Evolutionary conservation across 2,113 vertebrate species (phyloP).

Genomic region (Rhinoptilus africanus): DNA sequence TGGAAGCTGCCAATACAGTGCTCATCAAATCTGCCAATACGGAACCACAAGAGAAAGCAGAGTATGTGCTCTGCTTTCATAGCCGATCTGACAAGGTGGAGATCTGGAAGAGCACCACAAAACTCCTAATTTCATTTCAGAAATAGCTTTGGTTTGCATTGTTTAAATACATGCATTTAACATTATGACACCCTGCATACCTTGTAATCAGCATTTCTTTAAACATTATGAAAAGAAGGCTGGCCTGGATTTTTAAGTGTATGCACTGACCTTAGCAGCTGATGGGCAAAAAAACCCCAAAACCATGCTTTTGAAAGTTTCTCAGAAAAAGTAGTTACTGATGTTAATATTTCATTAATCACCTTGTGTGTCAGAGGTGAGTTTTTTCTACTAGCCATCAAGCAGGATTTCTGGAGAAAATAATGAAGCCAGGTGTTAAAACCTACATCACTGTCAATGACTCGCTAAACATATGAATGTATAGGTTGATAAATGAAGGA

Average conservation of each 20-base stretch:
- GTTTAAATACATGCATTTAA: slow-evolving; percentile 37
- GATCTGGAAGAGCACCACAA: not conserved
- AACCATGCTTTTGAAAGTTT: not conserved
- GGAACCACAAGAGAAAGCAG: not conserved
- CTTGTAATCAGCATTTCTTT: slow-evolving; percentile 4
- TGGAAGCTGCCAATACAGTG: not conserved
- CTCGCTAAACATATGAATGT: slow-evolving; percentile 33
- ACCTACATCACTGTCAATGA: slow-evolving; percentile 17
- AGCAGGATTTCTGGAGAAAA: slow-evolving; percentile 34
- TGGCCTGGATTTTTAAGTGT: slow-evolving; percentile 12
- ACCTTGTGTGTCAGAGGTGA: not conserved
- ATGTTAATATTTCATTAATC: slow-evolving; percentile 61
- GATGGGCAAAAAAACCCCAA: slow-evolving; percentile 30
- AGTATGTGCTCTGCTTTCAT: not conserved
- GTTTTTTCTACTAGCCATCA: not conserved
- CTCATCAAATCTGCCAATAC: not conserved
- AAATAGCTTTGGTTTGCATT: slow-evolving; percentile 1
- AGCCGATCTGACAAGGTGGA: not conserved
- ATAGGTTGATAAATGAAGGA: slow-evolving; percentile 42
- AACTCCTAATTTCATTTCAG: slow-evolving; percentile 10
- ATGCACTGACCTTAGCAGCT: not conserved
- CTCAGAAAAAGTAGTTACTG: slow-evolving; percentile 22
- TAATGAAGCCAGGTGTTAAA: slow-evolving; percentile 26
- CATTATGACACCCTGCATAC: not conserved
- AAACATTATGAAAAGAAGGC: not conserved